Base-by-base conservation (phyloP, 2,113 vertebrate genomes). In the Suncus etruscus region DNA sequence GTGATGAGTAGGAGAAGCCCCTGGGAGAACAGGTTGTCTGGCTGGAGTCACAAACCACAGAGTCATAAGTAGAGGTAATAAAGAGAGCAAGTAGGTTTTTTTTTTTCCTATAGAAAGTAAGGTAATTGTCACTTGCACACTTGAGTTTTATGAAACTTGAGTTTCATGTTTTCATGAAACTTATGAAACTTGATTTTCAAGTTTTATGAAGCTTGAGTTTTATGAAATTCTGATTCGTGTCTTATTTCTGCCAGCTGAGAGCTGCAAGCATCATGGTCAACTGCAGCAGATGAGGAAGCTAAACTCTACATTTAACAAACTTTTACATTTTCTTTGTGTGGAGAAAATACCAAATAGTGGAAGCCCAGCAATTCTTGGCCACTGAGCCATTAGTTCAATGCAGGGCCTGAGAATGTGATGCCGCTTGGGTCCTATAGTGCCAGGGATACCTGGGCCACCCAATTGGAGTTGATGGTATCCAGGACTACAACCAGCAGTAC, bases 31-130 rank as follows among this genome's bases (percentile, higher is more conserved):
- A 83, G 76, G 31, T 8, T n/a, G 54, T 39, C 75, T 51, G 75
- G 50, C 51, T 88, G 14, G 29, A 90, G 73, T 48, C 82, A 75
- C 45, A 73, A 83, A 69, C 50, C 75, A 45, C 8, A 68, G 2
- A 63, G 70, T 65, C 51, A 29, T 45, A 50, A 76, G 76, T 45
- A 83, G 48, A 86, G 48, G 51, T n/a, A 83, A 58, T 18, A 45
- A 58, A 58, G 25, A 12, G 66, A 48, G 16, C 18, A 51, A 74
- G 16, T 12, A 50, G n/a, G 11, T 20, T 61, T 66, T 80, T 65
- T 22, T n/a, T 24, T 63, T 65, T 86, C 76, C 79, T 1, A 72
- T 1, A 47, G 48, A 70, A 87, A 91, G 86, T 83, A 86, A 82
- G 29, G 50, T 16, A 77, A 66, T 45, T 51, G 29, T 25, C 27